Evolutionary conservation across 2,888 invertebrate species (phyloP).

Genomic region (Meiosimyza platycephala): DNA sequence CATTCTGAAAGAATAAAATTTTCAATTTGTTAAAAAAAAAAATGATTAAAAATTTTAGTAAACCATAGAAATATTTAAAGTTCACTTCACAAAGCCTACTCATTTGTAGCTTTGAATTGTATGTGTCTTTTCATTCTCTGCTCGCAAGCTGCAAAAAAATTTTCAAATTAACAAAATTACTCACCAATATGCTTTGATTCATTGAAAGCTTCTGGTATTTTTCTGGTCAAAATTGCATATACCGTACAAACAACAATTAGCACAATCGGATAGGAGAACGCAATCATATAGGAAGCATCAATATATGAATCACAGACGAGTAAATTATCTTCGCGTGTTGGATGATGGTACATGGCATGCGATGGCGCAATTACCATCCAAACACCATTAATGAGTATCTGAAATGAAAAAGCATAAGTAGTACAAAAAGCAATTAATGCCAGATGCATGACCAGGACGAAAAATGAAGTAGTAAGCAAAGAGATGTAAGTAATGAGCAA

Average conservation of each 20-base stretch:
- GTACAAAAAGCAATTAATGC: constrained; percentile 13
- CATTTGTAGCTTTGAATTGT: too few species aligned
- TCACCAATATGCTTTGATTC: constrained; percentile 96
- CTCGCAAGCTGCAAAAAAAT: too few species aligned
- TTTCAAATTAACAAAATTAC: constrained; percentile 49
- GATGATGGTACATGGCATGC: constrained; percentile 89
- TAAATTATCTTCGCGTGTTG: constrained; percentile 91
- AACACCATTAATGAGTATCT: constrained; percentile 88
- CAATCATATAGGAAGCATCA: constrained; percentile 93
- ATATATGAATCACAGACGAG: constrained; percentile 93
- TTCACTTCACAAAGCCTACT: too few species aligned
- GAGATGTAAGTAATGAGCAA: constrained; percentile 11
- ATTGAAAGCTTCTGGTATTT: constrained; percentile 98
- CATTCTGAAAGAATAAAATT: too few species aligned
- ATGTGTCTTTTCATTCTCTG: too few species aligned
- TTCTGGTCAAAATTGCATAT: constrained; percentile 94
- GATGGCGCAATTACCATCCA: constrained; percentile 95
- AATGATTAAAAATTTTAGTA: too few species aligned
- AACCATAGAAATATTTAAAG: too few species aligned
- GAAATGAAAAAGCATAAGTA: constrained; percentile 38
- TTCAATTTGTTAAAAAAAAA: too few species aligned
- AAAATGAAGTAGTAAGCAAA: constrained; percentile 7
- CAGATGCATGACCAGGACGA: constrained; percentile 16
- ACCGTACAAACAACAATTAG: constrained; percentile 93
- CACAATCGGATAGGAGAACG: constrained; percentile 92